Evolutionary conservation across 2,888 invertebrate genomes (phyloP), one percentile per base, ranked within the genome.

Genomic region (Petrolisthes manimaculis): DNA sequence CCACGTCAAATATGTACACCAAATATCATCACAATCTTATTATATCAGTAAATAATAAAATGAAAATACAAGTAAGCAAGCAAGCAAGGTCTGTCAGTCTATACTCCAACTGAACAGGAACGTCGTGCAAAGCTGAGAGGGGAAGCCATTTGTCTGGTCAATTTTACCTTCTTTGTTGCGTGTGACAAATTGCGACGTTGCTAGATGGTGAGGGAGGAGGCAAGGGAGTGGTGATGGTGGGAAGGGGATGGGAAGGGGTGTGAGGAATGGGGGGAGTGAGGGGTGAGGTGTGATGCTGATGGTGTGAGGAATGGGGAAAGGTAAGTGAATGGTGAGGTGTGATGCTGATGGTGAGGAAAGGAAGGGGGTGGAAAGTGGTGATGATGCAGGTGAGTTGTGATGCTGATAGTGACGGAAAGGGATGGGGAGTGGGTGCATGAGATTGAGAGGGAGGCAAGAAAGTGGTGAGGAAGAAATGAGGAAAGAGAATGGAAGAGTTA

Each of bases 181-280:
- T 75, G 55, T 83, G 83, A 83, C 83, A 83, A 83, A 83, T 83
- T 75, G 75, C 75, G 56, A 74, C 75, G 18, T 75, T 83, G 83
- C 74, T 56, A 83, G 83, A 83, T 75, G 83, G 55, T 75, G 37
- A 4, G 37, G 69, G 14, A n/a, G 69, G 56, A 4, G 69, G 61
- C 5, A 51, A 18, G 18, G 51, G 37, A 14, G 14, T 4, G 56
- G 56, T 6, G 18, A 24, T 9, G 12, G 14, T 21, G 18, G 14
- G 75, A 21, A 4, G 3, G 8, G 5, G 18, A 8, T 24, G n/a
- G 21, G 12, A n/a, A 6, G 21, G n/a, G 53, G 18, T 21, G 69
- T 14, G 55, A n/a, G 54, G 18, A 55, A 24, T 18, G 37, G 79
- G 21, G 54, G 56, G 79, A 54, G 79, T 18, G 54, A 54, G 55